Evolutionary conservation across 2,888 invertebrate species (phyloP).

Genomic region (Cetonia aurata): DNA sequence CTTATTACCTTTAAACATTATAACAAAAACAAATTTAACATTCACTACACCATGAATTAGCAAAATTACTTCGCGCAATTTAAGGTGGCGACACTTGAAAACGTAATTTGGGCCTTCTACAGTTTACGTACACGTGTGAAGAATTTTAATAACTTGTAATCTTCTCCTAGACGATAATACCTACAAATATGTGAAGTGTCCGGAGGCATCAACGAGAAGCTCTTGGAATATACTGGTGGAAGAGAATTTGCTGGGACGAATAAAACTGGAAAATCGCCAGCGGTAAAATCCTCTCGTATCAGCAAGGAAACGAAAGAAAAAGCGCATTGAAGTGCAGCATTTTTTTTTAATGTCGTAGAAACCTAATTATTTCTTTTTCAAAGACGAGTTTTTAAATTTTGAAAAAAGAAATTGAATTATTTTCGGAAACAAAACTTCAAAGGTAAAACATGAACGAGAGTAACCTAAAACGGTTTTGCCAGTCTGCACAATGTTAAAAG

Average conservation of each 20-base stretch:
- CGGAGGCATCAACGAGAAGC: not conserved
- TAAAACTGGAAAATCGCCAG: conserved; percentile 28
- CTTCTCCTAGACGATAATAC: no score
- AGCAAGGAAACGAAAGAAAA: conserved; percentile 9
- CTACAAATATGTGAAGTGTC: not conserved
- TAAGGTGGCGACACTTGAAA: not conserved
- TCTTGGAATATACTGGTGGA: not conserved
- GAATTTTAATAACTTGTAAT: no score
- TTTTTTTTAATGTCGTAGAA: not conserved
- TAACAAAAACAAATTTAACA: no score
- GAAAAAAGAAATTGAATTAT: not conserved
- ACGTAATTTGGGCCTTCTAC: conserved; percentile 4
- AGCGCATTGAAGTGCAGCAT: conserved; percentile 5
- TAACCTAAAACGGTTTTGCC: no score
- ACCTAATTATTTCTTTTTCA: conserved; percentile 17
- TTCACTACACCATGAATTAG: no score
- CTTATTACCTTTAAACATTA: no score
- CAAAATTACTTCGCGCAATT: no score
- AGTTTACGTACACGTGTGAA: conserved; percentile 9
- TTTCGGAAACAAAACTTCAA: not conserved
- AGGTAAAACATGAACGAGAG: not conserved
- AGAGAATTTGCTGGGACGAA: not conserved
- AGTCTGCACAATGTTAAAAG: no score
- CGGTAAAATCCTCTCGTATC: not conserved
- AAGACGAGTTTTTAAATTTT: conserved; percentile 1